These are phyloP conservation scores for Lagocephalus sceleratus DNA, from an alignment of 2,797 vertebrate genomes.

Conservation along the genomic window DNA sequence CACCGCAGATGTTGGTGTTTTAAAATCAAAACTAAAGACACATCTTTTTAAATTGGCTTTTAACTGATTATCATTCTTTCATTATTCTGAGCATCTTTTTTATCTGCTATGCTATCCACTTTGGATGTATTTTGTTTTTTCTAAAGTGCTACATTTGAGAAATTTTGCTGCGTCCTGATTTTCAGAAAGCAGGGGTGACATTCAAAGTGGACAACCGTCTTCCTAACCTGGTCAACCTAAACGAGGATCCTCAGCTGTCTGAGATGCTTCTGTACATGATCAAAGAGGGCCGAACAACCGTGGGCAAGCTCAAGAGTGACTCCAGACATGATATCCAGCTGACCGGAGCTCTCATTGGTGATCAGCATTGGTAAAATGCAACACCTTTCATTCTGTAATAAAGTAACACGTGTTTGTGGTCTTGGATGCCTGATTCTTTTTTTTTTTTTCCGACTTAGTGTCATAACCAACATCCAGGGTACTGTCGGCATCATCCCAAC, in stretches of 20 bases:
- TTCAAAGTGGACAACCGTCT: constrained; percentile 92
- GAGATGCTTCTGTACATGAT: constrained; percentile 97
- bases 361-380: constrained; percentile 86
- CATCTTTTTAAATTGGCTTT: too few relatives aligned
- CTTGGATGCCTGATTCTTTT: not conserved
- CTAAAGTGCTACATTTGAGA: too few relatives aligned
- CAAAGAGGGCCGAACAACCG: constrained; percentile 89
- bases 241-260: constrained; percentile 95
- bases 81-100: too few relatives aligned
- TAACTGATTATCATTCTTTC: too few relatives aligned
- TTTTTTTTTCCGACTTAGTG: constrained; percentile 59
- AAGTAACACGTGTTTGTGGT: not conserved
- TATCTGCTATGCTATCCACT: too few relatives aligned
- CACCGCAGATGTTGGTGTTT: too few relatives aligned
- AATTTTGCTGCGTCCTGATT: not conserved
- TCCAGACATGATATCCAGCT: constrained; percentile 89
- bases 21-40: too few relatives aligned
- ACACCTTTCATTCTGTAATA: not conserved
- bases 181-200: constrained; percentile 88
- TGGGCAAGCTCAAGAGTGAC: constrained; percentile 81
- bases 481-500: constrained; percentile 82
- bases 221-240: constrained; percentile 95
- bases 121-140: too few relatives aligned
- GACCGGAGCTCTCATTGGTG: constrained; percentile 88
- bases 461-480: constrained; percentile 80